phyloP scores from a whole-genome alignment of 2,888 invertebrate species.

The Resseliella maxima region DNA sequence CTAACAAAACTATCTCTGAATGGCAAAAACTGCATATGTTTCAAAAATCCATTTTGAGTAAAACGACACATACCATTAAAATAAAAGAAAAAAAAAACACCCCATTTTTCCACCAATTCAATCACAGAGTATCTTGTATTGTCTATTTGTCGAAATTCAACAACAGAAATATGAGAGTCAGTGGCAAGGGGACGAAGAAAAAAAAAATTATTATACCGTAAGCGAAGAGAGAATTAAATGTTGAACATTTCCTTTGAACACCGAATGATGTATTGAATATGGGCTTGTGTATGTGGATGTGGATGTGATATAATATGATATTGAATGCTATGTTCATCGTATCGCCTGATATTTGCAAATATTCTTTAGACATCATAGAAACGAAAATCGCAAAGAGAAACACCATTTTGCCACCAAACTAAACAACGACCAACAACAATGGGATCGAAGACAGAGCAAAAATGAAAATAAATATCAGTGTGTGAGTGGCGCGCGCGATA shows the following conservation, averaged over 20 bases:
- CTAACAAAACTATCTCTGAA: conserved; percentile 35
- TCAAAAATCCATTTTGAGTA: conserved; percentile 32
- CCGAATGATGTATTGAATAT: conserved; percentile 25
- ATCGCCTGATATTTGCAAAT: conserved; percentile 44
- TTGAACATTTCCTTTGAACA: conserved; percentile 37
- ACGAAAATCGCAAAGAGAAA: conserved; percentile 29
- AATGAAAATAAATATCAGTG: conserved; percentile 2
- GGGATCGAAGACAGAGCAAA: background rate
- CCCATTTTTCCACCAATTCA: conserved; percentile 20
- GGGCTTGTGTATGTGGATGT: background rate
- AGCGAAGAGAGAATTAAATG: conserved; percentile 49
- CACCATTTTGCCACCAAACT: conserved; percentile 45
- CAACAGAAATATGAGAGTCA: background rate
- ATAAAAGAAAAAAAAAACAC: background rate
- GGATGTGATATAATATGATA: background rate
- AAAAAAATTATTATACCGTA: conserved; percentile 14
- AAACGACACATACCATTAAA: too few relatives aligned
- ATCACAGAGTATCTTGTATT: background rate
- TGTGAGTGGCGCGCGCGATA: background rate
- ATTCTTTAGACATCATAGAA: background rate
- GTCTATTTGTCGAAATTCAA: background rate
- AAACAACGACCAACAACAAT: conserved; percentile 43
- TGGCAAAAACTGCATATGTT: conserved; percentile 18
- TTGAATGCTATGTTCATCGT: background rate
- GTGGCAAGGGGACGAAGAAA: background rate